Base-by-base conservation (phyloP, 2,113 vertebrate species). In the Rhombomys opimus region DNA sequence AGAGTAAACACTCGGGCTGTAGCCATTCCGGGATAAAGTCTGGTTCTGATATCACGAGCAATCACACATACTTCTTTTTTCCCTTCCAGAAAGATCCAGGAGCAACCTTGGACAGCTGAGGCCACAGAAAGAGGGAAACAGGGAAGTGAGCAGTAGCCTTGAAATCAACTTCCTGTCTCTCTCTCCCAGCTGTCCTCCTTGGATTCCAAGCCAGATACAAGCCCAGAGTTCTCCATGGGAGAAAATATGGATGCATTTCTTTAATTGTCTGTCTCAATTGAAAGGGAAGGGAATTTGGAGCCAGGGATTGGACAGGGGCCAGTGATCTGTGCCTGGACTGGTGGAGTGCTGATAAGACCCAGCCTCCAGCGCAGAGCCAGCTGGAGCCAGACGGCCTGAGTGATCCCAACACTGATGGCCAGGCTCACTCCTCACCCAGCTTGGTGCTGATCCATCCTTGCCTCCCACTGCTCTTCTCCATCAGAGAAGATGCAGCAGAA, bases 321-420 rank as follows among this genome's bases (percentile, higher is more conserved):
- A 23, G 65, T 18, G 11, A 35, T 18, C 87, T 88, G 12, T 75
- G 54, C 46, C 50, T 67, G 75, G 80, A 57, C 5, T n/a, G 54
- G 15, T 17, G 4, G 35, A 14, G 13, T 13, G 15, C 32, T 65
- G 89, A 89, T 90, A 59, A 93, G 81, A 82, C 59, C 76, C 27
- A 4, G 35, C 72, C 30, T 78, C 75, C 13, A 7, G 46, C n/a
- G 46, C 46, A 46, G 46, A 46, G 46, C 46, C 46, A 46, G 5
- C 59, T 86, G 87, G 52, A 90, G 54, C 88, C 95, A 86, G 88
- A 93, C 57, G 94, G 76, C 20, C 70, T 10, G 13, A 4, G 23
- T 17, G 12, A 4, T 27, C 61, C 54, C 77, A 23, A 11, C 41
- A 70, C 32, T 14, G 78, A 23, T 18, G 57, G 82, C 67, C 59